Percentiles rank a stretch among this genome's conserved stretches.
Conservation (phyloP, 1,140 invertebrate genomes). For the Drosophila malerkotliana region DNA sequence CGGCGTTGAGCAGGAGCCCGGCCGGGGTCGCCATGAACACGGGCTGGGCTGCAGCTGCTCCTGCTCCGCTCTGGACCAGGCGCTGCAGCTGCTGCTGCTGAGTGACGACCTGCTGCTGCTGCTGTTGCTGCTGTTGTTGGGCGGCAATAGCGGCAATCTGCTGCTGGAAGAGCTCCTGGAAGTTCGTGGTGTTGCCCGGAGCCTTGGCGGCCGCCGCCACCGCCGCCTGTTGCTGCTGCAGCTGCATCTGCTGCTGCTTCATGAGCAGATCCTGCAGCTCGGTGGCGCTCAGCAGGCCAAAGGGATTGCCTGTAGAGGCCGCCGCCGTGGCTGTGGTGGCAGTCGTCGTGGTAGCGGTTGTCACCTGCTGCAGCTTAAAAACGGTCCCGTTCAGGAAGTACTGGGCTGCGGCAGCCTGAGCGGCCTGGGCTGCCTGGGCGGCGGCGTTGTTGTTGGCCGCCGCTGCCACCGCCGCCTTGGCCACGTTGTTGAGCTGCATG, state of each 20-base stretch:
- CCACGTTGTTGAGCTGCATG: slow-evolving; percentile 78
- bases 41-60: slow-evolving; percentile 69
- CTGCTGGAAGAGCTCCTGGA: slow-evolving; percentile 76
- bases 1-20: slow-evolving; percentile 72
- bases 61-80: slow-evolving; percentile 37
- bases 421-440: slow-evolving; percentile 71
- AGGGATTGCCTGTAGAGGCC: slow-evolving; percentile 65
- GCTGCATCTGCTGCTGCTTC: slow-evolving; percentile 59
- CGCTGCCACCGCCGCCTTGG: slow-evolving; percentile 67
- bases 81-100: slow-evolving; percentile 72
- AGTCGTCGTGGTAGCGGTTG: slow-evolving; percentile 77
- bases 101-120: slow-evolving; percentile 51
- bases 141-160: slow-evolving; percentile 71
- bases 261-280: slow-evolving; percentile 70
- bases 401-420: slow-evolving; percentile 76
- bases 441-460: slow-evolving; percentile 62
- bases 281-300: slow-evolving; percentile 56
- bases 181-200: slow-evolving; percentile 40
- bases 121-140: slow-evolving; percentile 67
- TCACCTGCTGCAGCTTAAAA: slow-evolving; percentile 83
- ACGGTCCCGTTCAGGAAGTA: slow-evolving; percentile 83
- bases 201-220: slow-evolving; percentile 38
- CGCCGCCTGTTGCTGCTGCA: slow-evolving; percentile 54
- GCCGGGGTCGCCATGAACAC: slow-evolving; percentile 81
- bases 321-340: slow-evolving; percentile 72